A percentile compares a stretch with the other conserved stretches of the same genome.
These are phyloP conservation scores for Drosophila nigrodunni DNA, from an alignment of 1,140 invertebrate genomes.

Conservation along the genomic window DNA sequence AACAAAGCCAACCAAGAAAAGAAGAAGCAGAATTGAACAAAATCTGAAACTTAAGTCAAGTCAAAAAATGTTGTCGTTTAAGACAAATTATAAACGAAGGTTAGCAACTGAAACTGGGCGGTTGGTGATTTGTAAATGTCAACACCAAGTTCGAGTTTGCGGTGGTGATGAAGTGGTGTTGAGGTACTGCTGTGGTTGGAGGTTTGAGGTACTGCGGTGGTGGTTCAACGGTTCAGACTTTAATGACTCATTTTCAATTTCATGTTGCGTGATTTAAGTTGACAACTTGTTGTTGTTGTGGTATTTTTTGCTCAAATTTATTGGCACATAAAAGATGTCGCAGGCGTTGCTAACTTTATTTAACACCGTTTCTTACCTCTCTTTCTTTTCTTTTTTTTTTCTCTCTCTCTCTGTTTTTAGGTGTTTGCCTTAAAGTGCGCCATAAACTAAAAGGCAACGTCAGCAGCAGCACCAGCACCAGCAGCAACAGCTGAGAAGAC, in stretches of 20 bases:
- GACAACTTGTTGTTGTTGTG: conserved; percentile 59
- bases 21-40: not conserved
- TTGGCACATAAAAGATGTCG: conserved; percentile 77
- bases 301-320: conserved; percentile 72
- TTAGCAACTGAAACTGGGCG: conserved; percentile 68
- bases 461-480: conserved; percentile 31
- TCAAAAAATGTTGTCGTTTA: conserved; percentile 50
- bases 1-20: not conserved
- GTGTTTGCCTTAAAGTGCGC: conserved; percentile 79
- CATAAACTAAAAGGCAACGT: conserved; percentile 72
- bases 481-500: conserved; percentile 33
- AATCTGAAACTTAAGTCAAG: conserved; percentile 7
- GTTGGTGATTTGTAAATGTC: conserved; percentile 81
- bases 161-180: not conserved
- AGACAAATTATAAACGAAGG: conserved; percentile 77
- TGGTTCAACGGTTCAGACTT: conserved; percentile 35
- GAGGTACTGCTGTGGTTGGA: conserved; percentile 6
- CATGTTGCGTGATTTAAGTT: conserved; percentile 77
- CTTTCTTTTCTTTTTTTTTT: conserved; percentile 30
- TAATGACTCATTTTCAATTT: conserved; percentile 77
- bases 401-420: conserved; percentile 62
- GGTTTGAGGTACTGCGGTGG: conserved; percentile 1
- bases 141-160: conserved; percentile 56
- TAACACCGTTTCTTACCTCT: conserved; percentile 51
- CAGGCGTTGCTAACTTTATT: conserved; percentile 81